Evolutionary conservation across 2,888 invertebrate genomes (phyloP).

Genomic region (Germaria angustata): DNA sequence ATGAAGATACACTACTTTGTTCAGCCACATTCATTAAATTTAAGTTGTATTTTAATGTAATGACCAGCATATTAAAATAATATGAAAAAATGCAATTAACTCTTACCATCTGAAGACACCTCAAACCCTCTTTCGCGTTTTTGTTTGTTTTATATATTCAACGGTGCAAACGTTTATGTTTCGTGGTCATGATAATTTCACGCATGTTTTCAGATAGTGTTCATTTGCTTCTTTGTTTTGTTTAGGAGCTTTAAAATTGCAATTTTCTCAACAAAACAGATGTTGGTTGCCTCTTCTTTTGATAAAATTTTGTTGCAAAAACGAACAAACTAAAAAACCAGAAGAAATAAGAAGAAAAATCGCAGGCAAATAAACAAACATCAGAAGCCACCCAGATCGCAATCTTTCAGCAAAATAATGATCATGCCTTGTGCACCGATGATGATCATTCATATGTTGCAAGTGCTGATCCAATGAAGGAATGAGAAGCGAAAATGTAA

Average conservation of each 20-base stretch:
- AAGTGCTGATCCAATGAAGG: neutral
- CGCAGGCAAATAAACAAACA: conserved; percentile 54
- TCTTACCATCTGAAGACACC: conserved; percentile 6
- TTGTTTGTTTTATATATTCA: neutral
- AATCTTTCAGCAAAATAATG: conserved; percentile 65
- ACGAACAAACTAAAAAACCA: neutral
- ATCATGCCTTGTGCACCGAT: conserved; percentile 45
- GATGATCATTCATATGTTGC: conserved; percentile 20
- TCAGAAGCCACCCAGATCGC: conserved; percentile 68
- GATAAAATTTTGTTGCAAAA: conserved; percentile 26
- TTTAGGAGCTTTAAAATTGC: conserved; percentile 31
- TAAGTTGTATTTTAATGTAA: conserved; percentile 31
- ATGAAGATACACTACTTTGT: neutral
- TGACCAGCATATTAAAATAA: conserved; percentile 11
- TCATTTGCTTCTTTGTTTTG: neutral
- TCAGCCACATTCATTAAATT: conserved; percentile 9
- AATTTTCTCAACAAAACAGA: conserved; percentile 50
- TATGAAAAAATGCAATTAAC: conserved; percentile 40
- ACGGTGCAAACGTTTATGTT: conserved; percentile 42
- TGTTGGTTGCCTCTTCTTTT: conserved; percentile 40
- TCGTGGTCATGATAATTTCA: conserved; percentile 60
- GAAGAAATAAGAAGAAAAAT: neutral
- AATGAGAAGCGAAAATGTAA: conserved; percentile 2
- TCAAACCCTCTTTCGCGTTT: neutral
- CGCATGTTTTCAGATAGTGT: conserved; percentile 56